Evolutionary conservation across 2,888 invertebrate species (phyloP).

Genomic region (Apotomis capreana): DNA sequence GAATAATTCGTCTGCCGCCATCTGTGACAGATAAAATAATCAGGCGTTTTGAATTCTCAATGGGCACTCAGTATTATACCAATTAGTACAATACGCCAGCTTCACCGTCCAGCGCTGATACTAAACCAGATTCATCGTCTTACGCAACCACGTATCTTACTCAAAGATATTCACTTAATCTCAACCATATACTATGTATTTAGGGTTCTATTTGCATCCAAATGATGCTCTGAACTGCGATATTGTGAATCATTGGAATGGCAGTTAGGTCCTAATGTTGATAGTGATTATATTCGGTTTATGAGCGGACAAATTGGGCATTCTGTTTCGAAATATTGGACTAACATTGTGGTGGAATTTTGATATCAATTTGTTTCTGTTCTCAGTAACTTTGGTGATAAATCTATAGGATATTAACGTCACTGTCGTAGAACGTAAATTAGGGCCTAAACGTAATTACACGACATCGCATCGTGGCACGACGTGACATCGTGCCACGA

Average conservation of each 20-base stretch:
- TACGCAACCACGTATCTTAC: not conserved
- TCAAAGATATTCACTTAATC: not conserved
- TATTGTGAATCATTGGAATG: not conserved
- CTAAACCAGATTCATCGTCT: not conserved
- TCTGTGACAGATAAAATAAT: constrained; percentile 19
- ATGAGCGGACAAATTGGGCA: not conserved
- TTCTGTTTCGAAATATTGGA: not conserved
- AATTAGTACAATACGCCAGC: constrained; percentile 11
- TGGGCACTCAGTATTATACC: constrained; percentile 16
- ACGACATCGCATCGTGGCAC: no score
- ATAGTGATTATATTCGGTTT: constrained; percentile 3
- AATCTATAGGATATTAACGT: no score
- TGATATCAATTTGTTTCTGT: no score
- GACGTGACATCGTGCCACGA: no score
- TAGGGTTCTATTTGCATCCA: not conserved
- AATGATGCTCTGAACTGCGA: not conserved
- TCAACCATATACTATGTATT: not conserved
- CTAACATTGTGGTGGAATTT: not conserved
- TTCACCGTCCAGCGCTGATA: not conserved
- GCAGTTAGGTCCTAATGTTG: not conserved
- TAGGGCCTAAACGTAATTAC: no score
- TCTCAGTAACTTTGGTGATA: no score
- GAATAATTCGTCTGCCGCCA: not conserved
- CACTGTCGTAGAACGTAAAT: no score
- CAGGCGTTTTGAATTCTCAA: constrained; percentile 13